A percentile compares a stretch with the other conserved stretches of the same genome.
Evolutionary conservation across 2,797 vertebrate genomes (phyloP).

Genomic region (Helarctos malayanus): DNA sequence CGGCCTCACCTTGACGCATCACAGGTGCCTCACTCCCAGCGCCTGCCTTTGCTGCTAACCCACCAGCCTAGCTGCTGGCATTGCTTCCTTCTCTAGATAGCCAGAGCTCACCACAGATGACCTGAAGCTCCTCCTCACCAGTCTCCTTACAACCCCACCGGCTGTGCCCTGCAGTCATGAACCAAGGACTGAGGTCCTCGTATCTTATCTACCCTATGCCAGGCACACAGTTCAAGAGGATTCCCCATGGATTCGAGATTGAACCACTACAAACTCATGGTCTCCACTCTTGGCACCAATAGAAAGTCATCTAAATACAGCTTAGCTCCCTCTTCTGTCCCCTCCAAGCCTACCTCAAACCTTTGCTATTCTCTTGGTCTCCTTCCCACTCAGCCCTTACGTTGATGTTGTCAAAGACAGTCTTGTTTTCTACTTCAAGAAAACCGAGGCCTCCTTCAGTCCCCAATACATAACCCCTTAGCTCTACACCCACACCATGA

Average conservation of each 20-base stretch:
- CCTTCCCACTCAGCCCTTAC: neutral
- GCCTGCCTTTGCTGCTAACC: neutral
- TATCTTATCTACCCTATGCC: neutral
- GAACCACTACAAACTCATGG: neutral
- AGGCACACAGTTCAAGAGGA: neutral
- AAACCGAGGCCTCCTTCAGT: neutral
- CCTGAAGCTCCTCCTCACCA: neutral
- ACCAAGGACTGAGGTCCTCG: neutral
- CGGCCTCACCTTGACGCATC: no score
- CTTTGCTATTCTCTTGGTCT: neutral
- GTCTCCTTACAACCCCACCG: neutral
- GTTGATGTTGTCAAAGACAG: neutral
- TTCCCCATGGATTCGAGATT: neutral
- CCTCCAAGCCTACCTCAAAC: neutral
- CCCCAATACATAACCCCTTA: rapidly evolving
- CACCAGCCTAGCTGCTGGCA: no score
- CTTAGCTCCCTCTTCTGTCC: no score
- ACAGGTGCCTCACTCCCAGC: rapidly evolving
- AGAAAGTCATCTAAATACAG: neutral
- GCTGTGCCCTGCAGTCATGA: neutral
- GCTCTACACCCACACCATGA: neutral
- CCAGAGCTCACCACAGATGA: no score
- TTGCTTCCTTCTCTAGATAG: neutral
- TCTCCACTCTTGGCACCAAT: neutral
- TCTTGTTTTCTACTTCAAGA: neutral